Percentiles rank a stretch among this genome's conserved stretches.
phyloP scores from a whole-genome alignment of 2,113 vertebrate species.

The Bungarus multicinctus region DNA sequence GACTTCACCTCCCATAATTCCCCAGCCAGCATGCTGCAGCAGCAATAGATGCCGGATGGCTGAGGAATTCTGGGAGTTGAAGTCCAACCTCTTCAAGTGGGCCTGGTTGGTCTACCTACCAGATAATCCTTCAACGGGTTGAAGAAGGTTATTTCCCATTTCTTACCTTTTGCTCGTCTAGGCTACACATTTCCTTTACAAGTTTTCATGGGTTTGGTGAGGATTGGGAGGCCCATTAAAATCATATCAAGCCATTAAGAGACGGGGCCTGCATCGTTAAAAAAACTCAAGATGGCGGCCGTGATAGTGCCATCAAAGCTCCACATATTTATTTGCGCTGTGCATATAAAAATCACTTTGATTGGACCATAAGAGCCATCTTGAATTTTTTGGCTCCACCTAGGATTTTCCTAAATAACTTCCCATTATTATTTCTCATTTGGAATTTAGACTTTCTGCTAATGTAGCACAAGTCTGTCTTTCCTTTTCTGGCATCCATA shows the following conservation, averaged over 20 bases:
- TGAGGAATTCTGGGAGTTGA: not conserved
- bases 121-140: not conserved
- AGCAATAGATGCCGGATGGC: not conserved
- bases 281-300: not conserved
- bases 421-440: not conserved
- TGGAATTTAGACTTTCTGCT: not conserved
- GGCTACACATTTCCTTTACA: not conserved
- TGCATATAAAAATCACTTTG: not conserved
- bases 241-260: not conserved
- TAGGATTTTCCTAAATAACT: not conserved
- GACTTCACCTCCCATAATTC: not conserved
- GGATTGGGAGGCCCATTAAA: not conserved
- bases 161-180: not conserved
- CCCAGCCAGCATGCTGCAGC: not conserved
- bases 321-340: not conserved
- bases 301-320: not conserved
- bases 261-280: not conserved
- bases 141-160: not conserved
- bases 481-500: not conserved
- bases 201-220: not conserved
- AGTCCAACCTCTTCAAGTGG: not conserved
- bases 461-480: not conserved
- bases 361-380: not conserved
- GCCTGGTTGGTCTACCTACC: not conserved
- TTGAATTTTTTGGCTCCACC: not conserved